These are phyloP conservation scores for Aquatica leii DNA, from an alignment of 2,888 invertebrate genomes.

Conservation along the genomic window DNA sequence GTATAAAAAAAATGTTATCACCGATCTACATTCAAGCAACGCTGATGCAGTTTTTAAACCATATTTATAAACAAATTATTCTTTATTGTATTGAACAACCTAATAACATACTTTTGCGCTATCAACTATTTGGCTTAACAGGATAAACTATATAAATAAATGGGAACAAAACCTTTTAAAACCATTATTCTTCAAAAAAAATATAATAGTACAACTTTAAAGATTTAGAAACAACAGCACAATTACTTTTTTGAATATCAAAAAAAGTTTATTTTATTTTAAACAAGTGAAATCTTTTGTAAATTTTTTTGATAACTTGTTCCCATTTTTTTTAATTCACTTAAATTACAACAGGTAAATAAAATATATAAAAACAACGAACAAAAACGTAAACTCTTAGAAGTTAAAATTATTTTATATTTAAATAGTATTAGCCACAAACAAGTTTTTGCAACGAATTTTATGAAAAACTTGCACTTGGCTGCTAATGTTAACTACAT, in stretches of 20 bases:
- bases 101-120: slow-evolving; percentile 40
- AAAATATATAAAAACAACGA: slow-evolving; percentile 31
- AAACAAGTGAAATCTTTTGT: too few relatives aligned
- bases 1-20: too few relatives aligned
- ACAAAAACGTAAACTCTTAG: slow-evolving; percentile 33
- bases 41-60: too few relatives aligned
- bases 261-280: too few relatives aligned
- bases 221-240: too few relatives aligned
- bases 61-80: slow-evolving; percentile 46
- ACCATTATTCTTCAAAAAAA: too few relatives aligned
- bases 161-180: slow-evolving; percentile 41
- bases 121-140: slow-evolving; percentile 40
- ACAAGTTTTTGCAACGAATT: background rate
- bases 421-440: slow-evolving; percentile 3
- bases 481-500: slow-evolving; percentile 7
- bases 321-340: slow-evolving; percentile 32
- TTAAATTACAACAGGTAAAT: slow-evolving; percentile 29
- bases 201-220: too few relatives aligned
- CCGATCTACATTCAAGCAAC: too few relatives aligned
- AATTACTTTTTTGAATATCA: too few relatives aligned
- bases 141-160: slow-evolving; percentile 37
- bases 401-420: background rate
- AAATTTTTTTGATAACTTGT: slow-evolving; percentile 29
- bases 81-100: slow-evolving; percentile 48
- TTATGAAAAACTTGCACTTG: slow-evolving; percentile 7